Percentiles rank a stretch among this genome's conserved stretches.
phyloP scores from a whole-genome alignment of 1,140 invertebrate species.

The Cherax quadricarinatus region DNA sequence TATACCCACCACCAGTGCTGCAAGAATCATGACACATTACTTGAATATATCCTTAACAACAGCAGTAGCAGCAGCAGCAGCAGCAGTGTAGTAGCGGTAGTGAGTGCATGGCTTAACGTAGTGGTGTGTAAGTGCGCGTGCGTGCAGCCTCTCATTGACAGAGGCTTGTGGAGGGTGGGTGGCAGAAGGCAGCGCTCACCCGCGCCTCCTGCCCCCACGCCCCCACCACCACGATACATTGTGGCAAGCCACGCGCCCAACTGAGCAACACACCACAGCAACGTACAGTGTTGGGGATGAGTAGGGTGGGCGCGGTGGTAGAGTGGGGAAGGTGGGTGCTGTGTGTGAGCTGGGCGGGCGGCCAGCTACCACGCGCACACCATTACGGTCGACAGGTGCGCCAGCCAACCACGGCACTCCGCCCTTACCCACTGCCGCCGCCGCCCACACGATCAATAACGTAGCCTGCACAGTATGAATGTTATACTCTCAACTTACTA shows the following conservation, averaged over 20 bases:
- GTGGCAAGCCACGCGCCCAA: conserved; percentile 1
- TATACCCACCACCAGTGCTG: not conserved
- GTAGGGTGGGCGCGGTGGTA: conserved; percentile 2
- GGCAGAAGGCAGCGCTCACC: not conserved
- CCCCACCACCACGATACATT: not conserved
- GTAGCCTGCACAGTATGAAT: conserved; percentile 66
- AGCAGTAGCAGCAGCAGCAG: not conserved
- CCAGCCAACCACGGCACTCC: not conserved
- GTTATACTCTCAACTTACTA: conserved; percentile 66
- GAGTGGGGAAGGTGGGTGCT: not conserved
- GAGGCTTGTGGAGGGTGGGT: not conserved
- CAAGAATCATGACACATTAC: too few relatives aligned
- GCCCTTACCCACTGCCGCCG: conserved; percentile 42
- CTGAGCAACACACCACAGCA: not conserved
- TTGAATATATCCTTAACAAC: not conserved
- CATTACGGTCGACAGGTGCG: conserved; percentile 45
- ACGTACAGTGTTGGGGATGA: conserved; percentile 16
- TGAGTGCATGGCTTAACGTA: conserved; percentile 38
- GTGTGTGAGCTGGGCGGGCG: too few relatives aligned
- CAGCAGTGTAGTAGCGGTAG: not conserved
- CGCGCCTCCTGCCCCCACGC: not conserved
- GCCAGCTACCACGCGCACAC: conserved; percentile 27
- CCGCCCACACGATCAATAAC: conserved; percentile 58
- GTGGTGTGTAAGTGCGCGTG: conserved; percentile 38
- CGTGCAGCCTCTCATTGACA: conserved; percentile 60